These are phyloP conservation scores for Neodiprion lecontei DNA, from an alignment of 1,140 invertebrate genomes.

Conservation along the genomic window DNA sequence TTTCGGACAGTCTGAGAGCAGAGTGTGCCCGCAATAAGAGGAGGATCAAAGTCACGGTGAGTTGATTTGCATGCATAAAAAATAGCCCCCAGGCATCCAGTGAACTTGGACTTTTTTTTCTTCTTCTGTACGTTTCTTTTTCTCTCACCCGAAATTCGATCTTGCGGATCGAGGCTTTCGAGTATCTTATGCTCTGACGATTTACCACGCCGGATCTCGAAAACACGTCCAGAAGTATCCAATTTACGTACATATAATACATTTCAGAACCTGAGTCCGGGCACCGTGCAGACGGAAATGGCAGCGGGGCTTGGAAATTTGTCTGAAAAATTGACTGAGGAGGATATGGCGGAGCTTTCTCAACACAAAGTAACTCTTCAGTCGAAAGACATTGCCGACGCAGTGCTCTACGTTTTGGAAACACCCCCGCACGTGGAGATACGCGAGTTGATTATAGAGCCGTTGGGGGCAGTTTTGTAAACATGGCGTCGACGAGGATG, in stretches of 20 bases:
- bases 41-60: conserved; percentile 71
- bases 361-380: conserved; percentile 46
- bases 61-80: conserved; percentile 19
- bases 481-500: too few species aligned
- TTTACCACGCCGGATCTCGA: too few species aligned
- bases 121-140: too few species aligned
- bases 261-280: conserved; percentile 64
- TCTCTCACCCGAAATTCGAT: too few species aligned
- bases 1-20: conserved; percentile 67
- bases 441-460: conserved; percentile 30
- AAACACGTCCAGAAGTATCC: too few species aligned
- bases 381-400: conserved; percentile 62
- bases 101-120: too few species aligned
- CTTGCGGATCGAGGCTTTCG: too few species aligned
- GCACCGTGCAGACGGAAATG: conserved; percentile 65
- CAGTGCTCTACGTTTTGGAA: conserved; percentile 64
- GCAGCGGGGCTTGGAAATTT: conserved; percentile 35
- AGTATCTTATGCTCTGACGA: too few species aligned
- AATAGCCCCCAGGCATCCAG: too few species aligned
- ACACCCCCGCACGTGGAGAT: conserved; percentile 69
- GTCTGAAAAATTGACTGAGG: conserved; percentile 35
- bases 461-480: neutral
- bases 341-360: neutral
- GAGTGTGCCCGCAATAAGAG: conserved; percentile 66
- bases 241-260: too few species aligned